phyloP scores from a whole-genome alignment of 2,113 vertebrate species.

The Elaphurus davidianus region DNA sequence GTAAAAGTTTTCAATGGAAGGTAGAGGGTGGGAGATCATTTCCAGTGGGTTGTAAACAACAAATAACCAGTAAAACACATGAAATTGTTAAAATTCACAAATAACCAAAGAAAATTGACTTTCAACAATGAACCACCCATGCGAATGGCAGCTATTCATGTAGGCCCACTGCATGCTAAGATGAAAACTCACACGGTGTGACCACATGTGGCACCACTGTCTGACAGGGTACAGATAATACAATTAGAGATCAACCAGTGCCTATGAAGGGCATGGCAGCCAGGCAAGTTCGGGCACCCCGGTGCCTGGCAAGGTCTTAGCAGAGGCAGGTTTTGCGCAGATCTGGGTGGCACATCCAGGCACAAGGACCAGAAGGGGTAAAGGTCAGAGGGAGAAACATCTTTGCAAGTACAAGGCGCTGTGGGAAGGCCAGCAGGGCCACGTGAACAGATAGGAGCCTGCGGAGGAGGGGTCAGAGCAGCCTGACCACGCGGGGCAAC shows the following conservation, averaged over 20 bases:
- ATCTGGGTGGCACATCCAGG: rapidly evolving
- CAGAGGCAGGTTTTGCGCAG: rapidly evolving
- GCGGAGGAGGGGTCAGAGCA: neutral
- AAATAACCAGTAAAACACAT: neutral
- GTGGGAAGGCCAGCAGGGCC: rapidly evolving
- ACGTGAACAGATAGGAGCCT: rapidly evolving
- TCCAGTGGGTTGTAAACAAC: too few species aligned
- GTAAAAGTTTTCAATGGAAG: neutral
- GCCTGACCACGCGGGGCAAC: rapidly evolving
- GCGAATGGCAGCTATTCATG: rapidly evolving
- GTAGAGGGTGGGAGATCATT: too few species aligned
- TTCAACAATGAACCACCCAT: rapidly evolving
- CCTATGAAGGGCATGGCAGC: rapidly evolving
- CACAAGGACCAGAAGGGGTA: neutral
- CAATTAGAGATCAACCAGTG: neutral
- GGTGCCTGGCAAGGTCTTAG: rapidly evolving
- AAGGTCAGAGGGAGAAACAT: neutral
- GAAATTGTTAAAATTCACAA: neutral
- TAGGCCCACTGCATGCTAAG: rapidly evolving
- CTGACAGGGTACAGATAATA: rapidly evolving
- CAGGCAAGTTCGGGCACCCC: neutral
- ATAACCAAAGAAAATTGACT: neutral
- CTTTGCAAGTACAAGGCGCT: neutral
- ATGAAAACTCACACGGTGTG: rapidly evolving
- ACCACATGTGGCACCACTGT: rapidly evolving